These are phyloP conservation scores for Anomalospiza imberbis DNA, from an alignment of 2,797 vertebrate species.

Conservation along the genomic window DNA sequence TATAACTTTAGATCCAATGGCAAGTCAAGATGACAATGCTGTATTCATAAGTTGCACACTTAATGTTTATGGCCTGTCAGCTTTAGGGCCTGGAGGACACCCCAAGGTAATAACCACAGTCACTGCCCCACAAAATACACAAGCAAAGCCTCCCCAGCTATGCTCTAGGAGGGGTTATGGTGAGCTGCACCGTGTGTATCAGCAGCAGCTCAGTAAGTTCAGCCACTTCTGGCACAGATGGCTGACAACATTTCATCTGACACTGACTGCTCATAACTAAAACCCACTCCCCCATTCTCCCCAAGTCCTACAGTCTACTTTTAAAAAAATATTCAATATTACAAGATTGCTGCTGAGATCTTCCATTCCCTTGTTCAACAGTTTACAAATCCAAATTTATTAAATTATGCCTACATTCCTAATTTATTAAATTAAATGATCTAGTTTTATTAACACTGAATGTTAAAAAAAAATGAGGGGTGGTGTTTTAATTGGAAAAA, in stretches of 20 bases:
- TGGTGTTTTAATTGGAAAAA: background rate
- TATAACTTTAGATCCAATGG: background rate
- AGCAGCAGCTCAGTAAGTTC: background rate
- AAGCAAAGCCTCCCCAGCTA: background rate
- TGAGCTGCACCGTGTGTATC: background rate
- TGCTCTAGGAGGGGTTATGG: background rate
- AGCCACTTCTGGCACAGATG: background rate
- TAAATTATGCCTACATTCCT: background rate
- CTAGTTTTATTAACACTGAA: background rate
- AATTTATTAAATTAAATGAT: background rate
- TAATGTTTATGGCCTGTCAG: background rate
- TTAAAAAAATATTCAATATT: background rate
- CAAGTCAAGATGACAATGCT: background rate
- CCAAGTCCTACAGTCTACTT: background rate
- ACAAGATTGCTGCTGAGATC: background rate
- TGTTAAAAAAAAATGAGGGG: accelerated
- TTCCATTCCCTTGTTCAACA: background rate
- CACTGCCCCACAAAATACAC: background rate
- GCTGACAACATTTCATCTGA: background rate
- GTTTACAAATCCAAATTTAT: background rate
- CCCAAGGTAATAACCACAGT: background rate
- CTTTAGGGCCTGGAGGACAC: background rate
- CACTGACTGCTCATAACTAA: background rate
- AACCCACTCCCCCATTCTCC: background rate
- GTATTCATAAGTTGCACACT: background rate